A percentile compares a stretch with the other conserved stretches of the same genome.
phyloP scores from a whole-genome alignment of 2,888 invertebrate genomes.

The Eilema caniola region DNA sequence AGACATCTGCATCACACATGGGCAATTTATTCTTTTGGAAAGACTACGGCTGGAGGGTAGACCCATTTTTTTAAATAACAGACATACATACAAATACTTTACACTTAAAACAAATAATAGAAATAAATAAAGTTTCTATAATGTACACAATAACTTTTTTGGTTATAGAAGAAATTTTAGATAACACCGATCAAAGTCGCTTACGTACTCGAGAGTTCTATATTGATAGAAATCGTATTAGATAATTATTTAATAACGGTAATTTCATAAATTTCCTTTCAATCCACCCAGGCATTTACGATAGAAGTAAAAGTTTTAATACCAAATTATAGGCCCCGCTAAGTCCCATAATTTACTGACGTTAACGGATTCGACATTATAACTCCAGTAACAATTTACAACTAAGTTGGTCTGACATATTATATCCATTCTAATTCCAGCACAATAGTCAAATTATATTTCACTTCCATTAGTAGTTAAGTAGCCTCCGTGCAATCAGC shows the following conservation, averaged over 20 bases:
- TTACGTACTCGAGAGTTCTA: constrained; percentile 37
- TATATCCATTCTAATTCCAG: constrained; percentile 33
- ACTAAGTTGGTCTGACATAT: constrained; percentile 31
- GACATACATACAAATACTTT: too few species aligned
- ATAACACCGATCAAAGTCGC: constrained; percentile 3
- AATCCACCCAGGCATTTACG: constrained; percentile 30
- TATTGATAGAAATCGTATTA: constrained; percentile 33
- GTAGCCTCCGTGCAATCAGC: background rate
- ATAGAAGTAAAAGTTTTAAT: constrained; percentile 47
- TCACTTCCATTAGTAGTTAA: constrained; percentile 24
- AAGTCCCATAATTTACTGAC: constrained; percentile 30
- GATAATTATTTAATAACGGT: constrained; percentile 36
- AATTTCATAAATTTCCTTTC: constrained; percentile 39
- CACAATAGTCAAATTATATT: constrained; percentile 23
- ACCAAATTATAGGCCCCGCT: constrained; percentile 35
- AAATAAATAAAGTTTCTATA: background rate
- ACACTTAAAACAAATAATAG: background rate
- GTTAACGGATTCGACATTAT: constrained; percentile 17
- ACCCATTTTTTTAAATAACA: background rate
- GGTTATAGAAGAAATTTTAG: background rate
- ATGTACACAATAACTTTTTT: background rate
- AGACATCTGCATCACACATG: background rate
- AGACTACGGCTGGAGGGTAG: background rate
- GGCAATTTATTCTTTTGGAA: background rate
- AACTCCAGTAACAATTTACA: constrained; percentile 29